Percentiles rank a stretch among this genome's conserved stretches.
These are phyloP conservation scores for Melieria picta DNA, from an alignment of 2,888 invertebrate species.

Conservation along the genomic window DNA sequence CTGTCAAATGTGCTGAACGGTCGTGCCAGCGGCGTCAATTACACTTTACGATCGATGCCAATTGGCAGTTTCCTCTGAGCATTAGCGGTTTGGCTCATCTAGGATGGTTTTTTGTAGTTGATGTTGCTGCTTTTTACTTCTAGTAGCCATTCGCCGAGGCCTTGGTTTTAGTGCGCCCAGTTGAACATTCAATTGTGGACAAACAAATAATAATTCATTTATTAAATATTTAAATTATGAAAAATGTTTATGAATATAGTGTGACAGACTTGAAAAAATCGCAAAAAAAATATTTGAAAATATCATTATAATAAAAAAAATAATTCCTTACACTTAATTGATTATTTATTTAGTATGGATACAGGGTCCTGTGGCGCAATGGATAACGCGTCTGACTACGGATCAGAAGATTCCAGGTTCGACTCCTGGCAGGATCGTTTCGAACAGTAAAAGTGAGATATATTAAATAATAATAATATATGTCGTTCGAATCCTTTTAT, in stretches of 20 bases:
- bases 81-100: not conserved
- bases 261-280: not conserved
- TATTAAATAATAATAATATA: too few relatives aligned
- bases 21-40: slow-evolving; percentile 14
- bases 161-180: too few relatives aligned
- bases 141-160: too few relatives aligned
- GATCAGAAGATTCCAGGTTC: slow-evolving; percentile 68
- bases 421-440: slow-evolving; percentile 67
- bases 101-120: not conserved
- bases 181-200: too few relatives aligned
- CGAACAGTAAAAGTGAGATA: too few relatives aligned
- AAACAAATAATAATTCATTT: too few relatives aligned
- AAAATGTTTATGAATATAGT: not conserved
- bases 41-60: slow-evolving; percentile 25
- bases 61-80: slow-evolving; percentile 15
- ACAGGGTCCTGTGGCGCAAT: slow-evolving; percentile 67
- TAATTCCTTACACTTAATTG: too few relatives aligned
- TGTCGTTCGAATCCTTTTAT: too few relatives aligned
- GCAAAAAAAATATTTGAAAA: too few relatives aligned
- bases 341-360: not conserved
- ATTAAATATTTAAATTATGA: not conserved
- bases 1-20: slow-evolving; percentile 23
- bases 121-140: not conserved
- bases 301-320: too few relatives aligned
- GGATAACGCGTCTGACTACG: slow-evolving; percentile 68